Evolutionary conservation across 2,113 vertebrate genomes (phyloP), one percentile per base, ranked within the genome.

Genomic region (Falco punctatus): DNA sequence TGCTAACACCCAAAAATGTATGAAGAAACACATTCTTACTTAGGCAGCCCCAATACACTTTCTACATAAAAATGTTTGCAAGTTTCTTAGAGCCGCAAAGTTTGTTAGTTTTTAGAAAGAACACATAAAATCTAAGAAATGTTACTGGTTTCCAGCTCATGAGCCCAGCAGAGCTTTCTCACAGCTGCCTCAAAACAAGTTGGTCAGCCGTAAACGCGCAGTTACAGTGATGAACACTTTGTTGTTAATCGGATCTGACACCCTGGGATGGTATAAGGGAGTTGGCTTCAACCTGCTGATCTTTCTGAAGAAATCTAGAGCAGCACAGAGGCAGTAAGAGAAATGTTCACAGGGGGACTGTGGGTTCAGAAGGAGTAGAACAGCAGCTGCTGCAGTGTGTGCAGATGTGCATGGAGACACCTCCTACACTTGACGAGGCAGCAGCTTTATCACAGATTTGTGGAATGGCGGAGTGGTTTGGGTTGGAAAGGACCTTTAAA

Each of bases 361-460:
- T 33, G 27, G 61, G 61, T 49, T 66, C 54, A 42, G 62, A 38
- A 78, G 38, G 17, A 49, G 16, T 12, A 62, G 83, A 88, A 80
- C 28, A 82, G 32, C 24, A 52, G 1, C 72, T 74, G 73, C 67
- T 73, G 49, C 54, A 46, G 24, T 3, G 8, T 23, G 35, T 52
- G 73, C 77, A 61, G 28, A 13, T 65, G 19, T 58, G 48, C 48
- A 42, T 0, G 1, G 51, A 42, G 58, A 65, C 35, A 61, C 10
- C 48, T 62, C 21, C 52, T 83, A 35, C 20, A 11, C 14, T n/a
- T 48, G 58, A 46, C 0, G 0, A 75, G 62, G 28, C 38, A 33
- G 11, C 14, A 42, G 58, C 13, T 82, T 82, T 35, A 27, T 67
- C 30, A 26, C n/a, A 15, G 52, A n/a, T 22, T n/a, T 0, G 0